Base-by-base conservation (phyloP, 2,113 vertebrate genomes). In the Nothobranchius kuhntae region DNA sequence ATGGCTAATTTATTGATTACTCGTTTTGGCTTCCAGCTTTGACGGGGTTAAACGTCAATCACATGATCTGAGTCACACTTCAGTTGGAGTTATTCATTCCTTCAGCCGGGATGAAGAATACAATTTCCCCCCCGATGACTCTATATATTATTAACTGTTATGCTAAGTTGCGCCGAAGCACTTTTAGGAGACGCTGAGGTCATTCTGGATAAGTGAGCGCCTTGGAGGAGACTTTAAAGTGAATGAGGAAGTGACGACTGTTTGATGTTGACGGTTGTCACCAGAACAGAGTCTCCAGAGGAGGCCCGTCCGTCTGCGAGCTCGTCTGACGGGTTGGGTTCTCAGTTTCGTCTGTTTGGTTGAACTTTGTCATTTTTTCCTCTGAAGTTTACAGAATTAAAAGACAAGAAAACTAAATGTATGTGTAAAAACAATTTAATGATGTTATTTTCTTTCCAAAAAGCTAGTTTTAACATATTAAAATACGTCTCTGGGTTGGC, bases 1-100 rank as follows among this genome's bases (percentile, higher is more conserved):
- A 75, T 89, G 86, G 61, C 87, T 91, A 76, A 93, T 92, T 92
- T 91, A 93, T 93, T 92, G 90, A 92, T 92, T 58, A 78, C 40
- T 65, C 63, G 61, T 76, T 75, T 78, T 75, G 26, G 77, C 77
- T 65, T 78, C 62, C 42, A 89, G 84, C 13, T 35, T 85, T 70
- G 86, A 92, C 73, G 59, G 86, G 90, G 89, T 90, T 92, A 91
- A 93, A 89, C 85, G 90, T 92, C 91, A 91, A 90, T 92, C 89
- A 90, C 75, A 90, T 63, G 83, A 88, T 89, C 86, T 86, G 84
- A 91, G 89, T 80, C 50, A 26, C 78, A 84, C 86, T 86, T 91
- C 82, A 89, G 74, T 89, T 66, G 71, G 79, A 89, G 79, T 89
- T 87, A 90, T 91, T 89, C 76, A 91, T 88, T 80, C 80, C 71